Evolutionary conservation across 2,797 vertebrate genomes (phyloP), one percentile per base, ranked within the genome.

Genomic region (Mus spretus): DNA sequence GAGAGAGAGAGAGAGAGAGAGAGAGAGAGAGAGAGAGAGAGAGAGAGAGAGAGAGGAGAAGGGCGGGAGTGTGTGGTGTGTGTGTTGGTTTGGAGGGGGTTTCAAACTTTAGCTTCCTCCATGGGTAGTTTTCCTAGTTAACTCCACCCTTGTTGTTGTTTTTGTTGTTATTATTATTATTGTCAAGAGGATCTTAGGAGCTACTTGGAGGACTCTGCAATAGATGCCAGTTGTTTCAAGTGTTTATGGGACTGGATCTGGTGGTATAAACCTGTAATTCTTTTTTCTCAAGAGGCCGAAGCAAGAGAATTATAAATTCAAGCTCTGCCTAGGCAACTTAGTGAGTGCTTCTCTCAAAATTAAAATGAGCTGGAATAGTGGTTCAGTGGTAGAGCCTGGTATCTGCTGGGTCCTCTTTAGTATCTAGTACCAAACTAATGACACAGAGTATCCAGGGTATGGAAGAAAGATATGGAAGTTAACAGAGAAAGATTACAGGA

Each of bases 401-500:
- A 80, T 81, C 61, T 50, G 40, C 87, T 37, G 44, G 13, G 44
- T 34, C 40, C 31, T 63, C 7, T 26, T 61, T 61, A n/a, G 13
- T 40, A 28, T 37, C 50, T 55, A 57, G 50, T 31, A 44, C 50
- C 28, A 59, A 22, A 47, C 61, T 44, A 81, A 44, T 19, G 77
- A 53, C 59, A 90, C 70, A 90, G 19, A 90, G 40, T 93, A 53
- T 96, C 77, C 74, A 84, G 61, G 13, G 7, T 61, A 72, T 24
- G 22, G 87, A 84, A 77, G n/a, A 89, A 96, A 77, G 37, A 79
- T 94, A 55, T 17, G 74, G 61, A 93, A 81, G 50, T 89, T 95
- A 81, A 17, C 77, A 77, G 87, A 92, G 67, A 93, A 89, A 96
- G 81, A 90, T 94, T 93, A 95, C 15, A 94, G 94, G 83, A 92